Conservation (phyloP, 1,140 invertebrate species). For the Drosophila rufa region DNA sequence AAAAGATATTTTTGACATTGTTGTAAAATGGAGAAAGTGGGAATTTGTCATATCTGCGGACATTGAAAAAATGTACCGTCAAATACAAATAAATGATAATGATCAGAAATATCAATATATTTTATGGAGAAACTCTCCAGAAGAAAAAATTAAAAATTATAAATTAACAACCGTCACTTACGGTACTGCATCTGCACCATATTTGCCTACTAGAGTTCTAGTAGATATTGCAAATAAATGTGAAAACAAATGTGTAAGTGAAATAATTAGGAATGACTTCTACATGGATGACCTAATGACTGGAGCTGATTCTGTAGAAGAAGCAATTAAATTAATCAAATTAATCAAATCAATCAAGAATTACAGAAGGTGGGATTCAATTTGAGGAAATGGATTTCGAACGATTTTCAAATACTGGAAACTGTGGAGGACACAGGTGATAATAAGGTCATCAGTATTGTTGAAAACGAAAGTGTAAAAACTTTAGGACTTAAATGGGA, state of each 20-base stretch:
- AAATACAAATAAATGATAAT: neutral
- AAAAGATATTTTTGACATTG: conserved; percentile 5
- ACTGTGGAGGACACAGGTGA: neutral
- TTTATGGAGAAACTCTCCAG: too few species aligned
- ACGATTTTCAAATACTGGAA: neutral
- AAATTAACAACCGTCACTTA: neutral
- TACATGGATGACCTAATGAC: too few species aligned
- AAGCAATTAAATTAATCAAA: neutral
- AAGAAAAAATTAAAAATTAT: neutral
- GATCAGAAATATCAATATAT: too few species aligned
- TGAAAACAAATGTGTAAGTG: too few species aligned
- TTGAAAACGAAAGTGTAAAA: neutral
- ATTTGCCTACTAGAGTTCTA: too few species aligned
- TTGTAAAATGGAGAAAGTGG: neutral
- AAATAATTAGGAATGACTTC: too few species aligned
- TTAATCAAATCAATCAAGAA: neutral
- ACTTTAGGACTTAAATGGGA: neutral
- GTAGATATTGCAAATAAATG: too few species aligned
- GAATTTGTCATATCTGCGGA: neutral
- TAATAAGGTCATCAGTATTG: neutral
- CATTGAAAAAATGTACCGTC: conserved; percentile 4
- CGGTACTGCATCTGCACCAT: too few species aligned
- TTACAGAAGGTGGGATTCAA: neutral
- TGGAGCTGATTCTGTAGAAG: too few species aligned
- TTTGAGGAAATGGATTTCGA: conserved; percentile 13